These are phyloP conservation scores for Drosophila aff. DNA, from an alignment of 1,140 invertebrate genomes.

Conservation along the genomic window DNA sequence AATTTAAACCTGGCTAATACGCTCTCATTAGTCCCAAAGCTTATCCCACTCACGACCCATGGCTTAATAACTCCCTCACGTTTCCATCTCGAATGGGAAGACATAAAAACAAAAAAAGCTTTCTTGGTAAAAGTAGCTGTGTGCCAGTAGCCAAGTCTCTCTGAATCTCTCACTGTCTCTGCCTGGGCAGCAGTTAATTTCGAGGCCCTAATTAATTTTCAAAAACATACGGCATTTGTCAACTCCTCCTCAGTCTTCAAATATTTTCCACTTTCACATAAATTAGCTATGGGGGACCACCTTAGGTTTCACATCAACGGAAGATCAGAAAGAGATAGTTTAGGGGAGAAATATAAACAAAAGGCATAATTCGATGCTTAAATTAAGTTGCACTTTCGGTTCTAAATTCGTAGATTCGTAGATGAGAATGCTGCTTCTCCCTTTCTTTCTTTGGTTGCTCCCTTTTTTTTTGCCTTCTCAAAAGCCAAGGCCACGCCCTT, in stretches of 20 bases:
- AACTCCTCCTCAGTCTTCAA: slow-evolving; percentile 20
- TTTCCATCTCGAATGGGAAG: slow-evolving; percentile 22
- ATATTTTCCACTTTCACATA: slow-evolving; percentile 67
- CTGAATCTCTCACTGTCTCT: not conserved
- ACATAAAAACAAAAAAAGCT: slow-evolving; percentile 20
- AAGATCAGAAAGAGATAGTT: not conserved
- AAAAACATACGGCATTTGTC: slow-evolving; percentile 55
- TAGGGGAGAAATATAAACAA: not conserved
- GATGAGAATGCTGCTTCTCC: slow-evolving; percentile 11
- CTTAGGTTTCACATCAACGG: slow-evolving; percentile 16
- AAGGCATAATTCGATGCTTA: slow-evolving; percentile 2
- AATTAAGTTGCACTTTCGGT: slow-evolving; percentile 47
- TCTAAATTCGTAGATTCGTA: not conserved
- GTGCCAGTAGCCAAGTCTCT: slow-evolving; percentile 23
- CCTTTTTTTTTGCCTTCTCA: not conserved
- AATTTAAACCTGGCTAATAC: slow-evolving; percentile 17
- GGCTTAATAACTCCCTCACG: slow-evolving; percentile 39
- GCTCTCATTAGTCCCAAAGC: slow-evolving; percentile 3
- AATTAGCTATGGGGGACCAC: slow-evolving; percentile 33
- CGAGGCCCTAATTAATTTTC: slow-evolving; percentile 57
- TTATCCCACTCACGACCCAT: slow-evolving; percentile 20
- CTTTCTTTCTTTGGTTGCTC: slow-evolving; percentile 4
- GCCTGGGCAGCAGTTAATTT: slow-evolving; percentile 24
- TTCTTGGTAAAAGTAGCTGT: slow-evolving; percentile 11
- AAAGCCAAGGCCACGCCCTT: slow-evolving; percentile 69